Percentiles rank a stretch among this genome's conserved stretches.
phyloP scores from a whole-genome alignment of 2,888 invertebrate genomes.

The Lasioglossum pauxillum region DNA sequence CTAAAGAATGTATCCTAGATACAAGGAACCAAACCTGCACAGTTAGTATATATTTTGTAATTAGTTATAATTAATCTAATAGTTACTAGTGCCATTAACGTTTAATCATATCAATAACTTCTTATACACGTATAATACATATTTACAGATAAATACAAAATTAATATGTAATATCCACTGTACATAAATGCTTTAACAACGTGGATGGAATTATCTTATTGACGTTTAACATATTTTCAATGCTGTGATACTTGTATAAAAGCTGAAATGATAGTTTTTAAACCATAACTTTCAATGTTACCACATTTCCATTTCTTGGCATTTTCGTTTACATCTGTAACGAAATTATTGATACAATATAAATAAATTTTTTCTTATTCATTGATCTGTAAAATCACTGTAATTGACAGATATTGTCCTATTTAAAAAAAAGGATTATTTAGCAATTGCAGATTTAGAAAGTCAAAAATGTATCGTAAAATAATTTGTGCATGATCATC shows the following conservation, averaged over 20 bases:
- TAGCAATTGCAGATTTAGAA: constrained; percentile 24
- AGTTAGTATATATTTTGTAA: constrained; percentile 41
- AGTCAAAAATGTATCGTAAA: constrained; percentile 35
- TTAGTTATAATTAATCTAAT: constrained; percentile 51
- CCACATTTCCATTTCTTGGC: neutral
- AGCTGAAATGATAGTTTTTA: constrained; percentile 22
- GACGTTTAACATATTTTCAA: constrained; percentile 43
- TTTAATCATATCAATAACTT: constrained; percentile 46
- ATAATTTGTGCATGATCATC: constrained; percentile 43
- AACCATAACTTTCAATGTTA: constrained; percentile 21
- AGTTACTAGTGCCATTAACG: constrained; percentile 51
- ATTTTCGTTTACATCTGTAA: constrained; percentile 2
- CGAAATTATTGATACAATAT: constrained; percentile 36
- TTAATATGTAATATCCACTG: constrained; percentile 43
- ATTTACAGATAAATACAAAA: constrained; percentile 67
- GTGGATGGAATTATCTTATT: constrained; percentile 55
- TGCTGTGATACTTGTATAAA: constrained; percentile 35
- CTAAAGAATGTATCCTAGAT: constrained; percentile 37
- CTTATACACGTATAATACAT: constrained; percentile 56
- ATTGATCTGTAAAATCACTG: constrained; percentile 8
- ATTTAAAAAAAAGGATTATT: constrained; percentile 17
- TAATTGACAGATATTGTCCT: neutral
- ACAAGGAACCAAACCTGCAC: constrained; percentile 45
- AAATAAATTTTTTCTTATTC: constrained; percentile 32
- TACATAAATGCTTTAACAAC: constrained; percentile 60